Evolutionary conservation across 2,113 vertebrate genomes (phyloP), one percentile per base, ranked within the genome.

Genomic region (Saguinus midas): DNA sequence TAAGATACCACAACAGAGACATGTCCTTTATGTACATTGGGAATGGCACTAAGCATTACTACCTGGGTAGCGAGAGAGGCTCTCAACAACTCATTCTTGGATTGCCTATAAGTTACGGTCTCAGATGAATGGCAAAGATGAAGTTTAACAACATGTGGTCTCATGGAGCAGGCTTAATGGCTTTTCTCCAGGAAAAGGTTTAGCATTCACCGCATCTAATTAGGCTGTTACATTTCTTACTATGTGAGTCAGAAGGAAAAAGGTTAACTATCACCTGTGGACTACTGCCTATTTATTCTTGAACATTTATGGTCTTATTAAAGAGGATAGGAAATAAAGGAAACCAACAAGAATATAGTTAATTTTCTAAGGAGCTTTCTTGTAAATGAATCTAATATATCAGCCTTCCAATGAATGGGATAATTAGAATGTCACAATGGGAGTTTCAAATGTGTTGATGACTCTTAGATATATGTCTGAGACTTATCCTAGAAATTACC

Each of bases 1-100:
- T 93, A 96, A 95, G 89, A 76, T 61, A 92, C 18, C 18, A 32
- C 11, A 96, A 93, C 90, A 96, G 93, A 82, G 90, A 87, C n/a
- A 16, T 76, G 29, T 93, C 52, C 75, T 94, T 95, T 92, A 80
- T 80, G 27, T 27, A 96, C 37, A 14, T n/a, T 29, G 50, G 82
- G 76, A 94, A 76, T 3, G 23, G 73, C 35, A 91, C 37, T 52
- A 81, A 84, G 35, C 50, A 82, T 87, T 91, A 66, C 52, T 81
- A 68, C 25, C 58, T 84, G 66, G 17, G 29, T 92, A 48, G 52
- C 76, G 25, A 83, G 70, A 81, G 9, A 37, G 12, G 32, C 6
- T 87, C 64, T 92, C 64, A 43, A 43, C 37, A 82, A 66, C 66
- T 90, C 87, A 97, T 73, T 25, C 3, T 68, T 85, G 70, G 20